These are phyloP conservation scores for Melanitta fusca DNA, from an alignment of 2,797 vertebrate species.

Conservation along the genomic window DNA sequence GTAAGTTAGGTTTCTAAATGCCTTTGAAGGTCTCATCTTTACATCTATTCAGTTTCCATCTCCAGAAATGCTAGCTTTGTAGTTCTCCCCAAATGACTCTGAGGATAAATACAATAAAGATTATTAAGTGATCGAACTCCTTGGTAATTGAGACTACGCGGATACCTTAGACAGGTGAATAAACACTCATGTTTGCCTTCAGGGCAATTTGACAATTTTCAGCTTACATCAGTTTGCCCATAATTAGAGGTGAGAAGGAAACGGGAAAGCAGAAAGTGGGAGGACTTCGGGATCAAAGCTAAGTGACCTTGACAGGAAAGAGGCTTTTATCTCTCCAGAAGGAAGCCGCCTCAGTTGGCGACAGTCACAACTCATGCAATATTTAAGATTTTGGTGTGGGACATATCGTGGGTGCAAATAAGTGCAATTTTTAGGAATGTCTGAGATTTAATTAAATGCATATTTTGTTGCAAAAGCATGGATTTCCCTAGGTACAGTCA, in stretches of 20 bases:
- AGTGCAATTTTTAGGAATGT: neutral
- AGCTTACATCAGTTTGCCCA: neutral
- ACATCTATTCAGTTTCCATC: neutral
- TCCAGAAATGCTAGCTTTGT: neutral
- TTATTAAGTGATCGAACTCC: neutral
- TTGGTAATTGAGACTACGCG: neutral
- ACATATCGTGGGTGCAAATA: neutral
- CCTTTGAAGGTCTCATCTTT: neutral
- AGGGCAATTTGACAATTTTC: constrained; percentile 27
- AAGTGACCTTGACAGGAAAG: constrained; percentile 40
- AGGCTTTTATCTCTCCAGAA: constrained; percentile 22
- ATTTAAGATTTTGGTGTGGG: neutral
- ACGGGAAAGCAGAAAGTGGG: neutral
- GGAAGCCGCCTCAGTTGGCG: neutral
- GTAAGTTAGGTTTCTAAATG: neutral
- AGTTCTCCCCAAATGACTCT: neutral
- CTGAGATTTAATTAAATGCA: neutral
- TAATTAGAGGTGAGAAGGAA: constrained; percentile 25
- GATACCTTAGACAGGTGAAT: constrained; percentile 9
- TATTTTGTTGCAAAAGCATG: neutral
- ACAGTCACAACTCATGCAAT: neutral
- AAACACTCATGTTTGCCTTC: neutral
- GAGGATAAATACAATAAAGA: neutral
- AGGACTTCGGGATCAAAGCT: constrained; percentile 6
- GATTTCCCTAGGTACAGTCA: neutral